Conservation (phyloP, 2,113 vertebrate genomes). For the Ginglymostoma cirratum region DNA sequence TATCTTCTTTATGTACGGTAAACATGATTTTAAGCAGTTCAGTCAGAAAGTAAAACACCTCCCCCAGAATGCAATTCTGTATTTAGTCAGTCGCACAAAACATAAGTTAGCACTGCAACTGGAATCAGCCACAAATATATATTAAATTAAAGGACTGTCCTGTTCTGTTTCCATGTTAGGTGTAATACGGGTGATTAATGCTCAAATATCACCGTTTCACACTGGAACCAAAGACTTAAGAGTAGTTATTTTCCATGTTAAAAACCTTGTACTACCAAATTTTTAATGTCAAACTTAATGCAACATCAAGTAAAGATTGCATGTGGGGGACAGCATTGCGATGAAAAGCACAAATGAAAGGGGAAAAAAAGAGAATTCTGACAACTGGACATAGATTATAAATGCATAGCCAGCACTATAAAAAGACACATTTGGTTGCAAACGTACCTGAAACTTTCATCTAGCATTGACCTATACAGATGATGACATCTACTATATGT, state of each 20-base stretch:
- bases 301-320: background rate
- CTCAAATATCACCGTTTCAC: background rate
- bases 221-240: background rate
- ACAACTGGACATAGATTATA: background rate
- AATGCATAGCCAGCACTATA: background rate
- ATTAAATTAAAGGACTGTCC: background rate
- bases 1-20: background rate
- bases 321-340: background rate
- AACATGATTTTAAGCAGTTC: background rate
- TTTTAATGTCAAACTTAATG: background rate
- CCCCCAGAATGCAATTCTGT: background rate
- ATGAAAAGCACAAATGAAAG: background rate
- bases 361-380: background rate
- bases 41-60: background rate
- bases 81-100: background rate
- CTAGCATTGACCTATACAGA: background rate
- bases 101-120: background rate
- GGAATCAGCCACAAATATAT: background rate
- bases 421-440: background rate
- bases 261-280: background rate
- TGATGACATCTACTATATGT: background rate
- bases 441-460: background rate
- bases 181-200: background rate
- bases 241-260: background rate
- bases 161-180: background rate